Conservation (phyloP, 2,888 invertebrate genomes). For the Philhelius pedissequus region DNA sequence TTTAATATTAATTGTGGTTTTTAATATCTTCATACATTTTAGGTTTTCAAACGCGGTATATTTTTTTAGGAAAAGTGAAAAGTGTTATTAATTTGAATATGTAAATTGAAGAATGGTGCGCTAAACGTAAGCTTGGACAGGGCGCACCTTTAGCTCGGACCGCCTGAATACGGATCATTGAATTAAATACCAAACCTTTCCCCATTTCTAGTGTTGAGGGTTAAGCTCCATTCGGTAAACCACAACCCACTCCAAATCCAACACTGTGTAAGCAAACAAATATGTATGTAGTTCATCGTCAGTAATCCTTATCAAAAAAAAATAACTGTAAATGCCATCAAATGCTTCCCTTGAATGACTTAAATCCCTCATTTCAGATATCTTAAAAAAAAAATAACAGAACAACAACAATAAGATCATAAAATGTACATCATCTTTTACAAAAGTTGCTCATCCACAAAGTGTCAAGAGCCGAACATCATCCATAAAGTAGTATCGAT, state of each 20-base stretch:
- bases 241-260: neutral
- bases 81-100: too few relatives aligned
- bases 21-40: too few relatives aligned
- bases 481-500: conserved; percentile 36
- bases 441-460: conserved; percentile 17
- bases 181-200: neutral
- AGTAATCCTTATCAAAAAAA: neutral
- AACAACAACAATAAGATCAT: neutral
- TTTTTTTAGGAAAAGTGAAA: too few relatives aligned
- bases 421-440: conserved; percentile 13
- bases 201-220: neutral
- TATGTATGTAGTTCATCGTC: neutral
- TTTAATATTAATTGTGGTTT: too few relatives aligned
- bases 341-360: neutral
- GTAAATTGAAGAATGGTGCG: too few relatives aligned
- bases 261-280: neutral
- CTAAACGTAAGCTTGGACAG: too few relatives aligned
- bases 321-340: conserved; percentile 1
- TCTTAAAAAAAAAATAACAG: neutral
- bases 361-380: conserved; percentile 1
- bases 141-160: too few relatives aligned
- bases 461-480: conserved; percentile 38
- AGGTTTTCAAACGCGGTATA: too few relatives aligned
- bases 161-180: too few relatives aligned
- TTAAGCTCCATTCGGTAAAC: neutral